Evolutionary conservation across 1,140 invertebrate species (phyloP).

Genomic region (Aradophagus sp.): DNA sequence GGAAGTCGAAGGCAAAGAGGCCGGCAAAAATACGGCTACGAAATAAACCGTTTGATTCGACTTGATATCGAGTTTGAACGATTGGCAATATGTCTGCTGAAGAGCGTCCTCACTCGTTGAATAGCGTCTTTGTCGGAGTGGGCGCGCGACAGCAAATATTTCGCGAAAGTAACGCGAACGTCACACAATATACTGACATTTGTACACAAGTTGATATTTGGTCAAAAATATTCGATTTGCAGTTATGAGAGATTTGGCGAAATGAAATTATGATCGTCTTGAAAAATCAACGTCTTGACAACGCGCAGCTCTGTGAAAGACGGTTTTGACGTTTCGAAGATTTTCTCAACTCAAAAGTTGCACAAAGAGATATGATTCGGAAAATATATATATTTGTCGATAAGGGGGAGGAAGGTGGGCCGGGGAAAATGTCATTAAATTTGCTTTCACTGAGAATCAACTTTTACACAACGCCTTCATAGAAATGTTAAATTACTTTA

Average conservation of each 20-base stretch:
- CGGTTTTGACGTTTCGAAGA: too few species aligned
- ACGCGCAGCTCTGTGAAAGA: too few species aligned
- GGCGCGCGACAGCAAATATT: slow-evolving; percentile 22
- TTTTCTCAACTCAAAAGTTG: too few species aligned
- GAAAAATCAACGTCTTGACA: too few species aligned
- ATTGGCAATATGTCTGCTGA: slow-evolving; percentile 38
- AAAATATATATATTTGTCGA: too few species aligned
- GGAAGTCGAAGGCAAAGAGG: slow-evolving; percentile 20
- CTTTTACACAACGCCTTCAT: too few species aligned
- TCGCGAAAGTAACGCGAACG: slow-evolving; percentile 13
- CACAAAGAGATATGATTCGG: too few species aligned
- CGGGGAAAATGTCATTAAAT: too few species aligned
- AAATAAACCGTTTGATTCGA: slow-evolving; percentile 45
- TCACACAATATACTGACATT: slow-evolving; percentile 13
- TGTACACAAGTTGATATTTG: slow-evolving; percentile 9
- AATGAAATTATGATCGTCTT: slow-evolving; percentile 6
- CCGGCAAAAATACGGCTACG: slow-evolving; percentile 16
- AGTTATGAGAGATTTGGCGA: background rate
- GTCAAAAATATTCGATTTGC: slow-evolving; percentile 18
- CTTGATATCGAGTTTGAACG: slow-evolving; percentile 28
- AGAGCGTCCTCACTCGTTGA: slow-evolving; percentile 5
- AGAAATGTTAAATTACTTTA: too few species aligned
- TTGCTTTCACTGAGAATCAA: too few species aligned
- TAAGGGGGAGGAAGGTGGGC: too few species aligned
- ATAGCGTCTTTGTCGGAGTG: too few species aligned